Evolutionary conservation across 2,113 vertebrate genomes (phyloP).

Genomic region (Cebus imitator): DNA sequence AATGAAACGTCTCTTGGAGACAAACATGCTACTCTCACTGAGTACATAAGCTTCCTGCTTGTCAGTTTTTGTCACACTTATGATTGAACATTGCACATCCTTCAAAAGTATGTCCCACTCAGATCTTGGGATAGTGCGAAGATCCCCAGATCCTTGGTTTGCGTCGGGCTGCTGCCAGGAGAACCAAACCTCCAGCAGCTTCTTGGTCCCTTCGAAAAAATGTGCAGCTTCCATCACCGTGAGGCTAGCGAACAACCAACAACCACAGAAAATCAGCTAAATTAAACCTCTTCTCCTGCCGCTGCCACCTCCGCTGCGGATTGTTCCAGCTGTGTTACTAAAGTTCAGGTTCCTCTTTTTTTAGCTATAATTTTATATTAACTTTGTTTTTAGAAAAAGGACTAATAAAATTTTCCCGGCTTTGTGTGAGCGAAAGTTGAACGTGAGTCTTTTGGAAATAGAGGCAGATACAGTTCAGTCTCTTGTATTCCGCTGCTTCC

Average conservation of each 20-base stretch:
- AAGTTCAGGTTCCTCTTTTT: slow-evolving; percentile 77
- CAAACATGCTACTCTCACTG: slow-evolving; percentile 99
- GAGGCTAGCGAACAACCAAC: slow-evolving; percentile 93
- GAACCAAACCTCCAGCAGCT: slow-evolving; percentile 99
- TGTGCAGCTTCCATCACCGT: slow-evolving; percentile 98
- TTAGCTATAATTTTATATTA: slow-evolving; percentile 78
- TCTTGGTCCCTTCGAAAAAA: slow-evolving; percentile 99
- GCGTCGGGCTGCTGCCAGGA: slow-evolving; percentile 92
- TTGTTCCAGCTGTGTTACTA: slow-evolving; percentile 76
- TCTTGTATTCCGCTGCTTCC: slow-evolving; percentile 94
- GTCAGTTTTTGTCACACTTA: no score
- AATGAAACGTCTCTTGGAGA: slow-evolving; percentile 99
- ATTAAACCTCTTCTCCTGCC: slow-evolving; percentile 82
- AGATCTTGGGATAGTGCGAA: slow-evolving; percentile 94
- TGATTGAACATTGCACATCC: no score
- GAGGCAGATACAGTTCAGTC: slow-evolving; percentile 87
- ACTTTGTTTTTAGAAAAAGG: slow-evolving; percentile 70
- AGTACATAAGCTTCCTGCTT: no score
- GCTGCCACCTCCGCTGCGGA: slow-evolving; percentile 78
- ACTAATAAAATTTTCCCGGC: slow-evolving; percentile 80
- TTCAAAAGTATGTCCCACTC: slow-evolving; percentile 78
- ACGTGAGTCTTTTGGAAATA: slow-evolving; percentile 79
- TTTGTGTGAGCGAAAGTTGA: slow-evolving; percentile 77
- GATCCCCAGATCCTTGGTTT: slow-evolving; percentile 95
- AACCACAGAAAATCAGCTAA: slow-evolving; percentile 91